Evolutionary conservation across 1,140 invertebrate species (phyloP).

Genomic region (Drosophila athabasca): DNA sequence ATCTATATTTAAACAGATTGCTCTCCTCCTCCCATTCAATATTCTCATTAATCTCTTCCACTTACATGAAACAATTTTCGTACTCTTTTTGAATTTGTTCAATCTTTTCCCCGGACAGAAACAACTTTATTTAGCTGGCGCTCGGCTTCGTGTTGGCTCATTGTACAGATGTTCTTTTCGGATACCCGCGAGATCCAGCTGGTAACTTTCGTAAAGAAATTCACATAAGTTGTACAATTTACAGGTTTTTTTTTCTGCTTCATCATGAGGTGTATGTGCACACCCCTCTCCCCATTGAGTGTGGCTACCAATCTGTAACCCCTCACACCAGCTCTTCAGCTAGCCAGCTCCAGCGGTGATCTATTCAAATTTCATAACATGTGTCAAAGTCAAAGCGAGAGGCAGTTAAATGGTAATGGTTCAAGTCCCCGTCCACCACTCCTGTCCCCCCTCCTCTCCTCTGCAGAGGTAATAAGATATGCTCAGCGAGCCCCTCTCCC

Average conservation of each 20-base stretch:
- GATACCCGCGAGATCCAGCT: slow-evolving; percentile 10
- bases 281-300: neutral
- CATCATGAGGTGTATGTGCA: slow-evolving; percentile 30
- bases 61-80: no score
- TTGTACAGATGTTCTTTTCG: slow-evolving; percentile 60
- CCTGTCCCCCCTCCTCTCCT: slow-evolving; percentile 12
- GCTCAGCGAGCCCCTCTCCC: slow-evolving; percentile 36
- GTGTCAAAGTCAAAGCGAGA: slow-evolving; percentile 77
- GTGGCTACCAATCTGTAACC: neutral
- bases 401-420: slow-evolving; percentile 58
- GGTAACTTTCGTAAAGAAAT: slow-evolving; percentile 27
- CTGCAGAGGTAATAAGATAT: slow-evolving; percentile 79
- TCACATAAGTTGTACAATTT: slow-evolving; percentile 50
- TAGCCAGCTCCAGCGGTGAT: slow-evolving; percentile 41
- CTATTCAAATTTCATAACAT: slow-evolving; percentile 81
- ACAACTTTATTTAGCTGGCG: slow-evolving; percentile 67
- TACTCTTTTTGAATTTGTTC: neutral
- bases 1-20: no score
- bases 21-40: no score
- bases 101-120: slow-evolving; percentile 2
- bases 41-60: neutral
- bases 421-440: slow-evolving; percentile 9
- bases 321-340: neutral
- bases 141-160: slow-evolving; percentile 67
- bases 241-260: slow-evolving; percentile 68